Conservation (phyloP, 37 sponge, comb jelly and placozoan species). For the Trichoplax adhaerens region DNA sequence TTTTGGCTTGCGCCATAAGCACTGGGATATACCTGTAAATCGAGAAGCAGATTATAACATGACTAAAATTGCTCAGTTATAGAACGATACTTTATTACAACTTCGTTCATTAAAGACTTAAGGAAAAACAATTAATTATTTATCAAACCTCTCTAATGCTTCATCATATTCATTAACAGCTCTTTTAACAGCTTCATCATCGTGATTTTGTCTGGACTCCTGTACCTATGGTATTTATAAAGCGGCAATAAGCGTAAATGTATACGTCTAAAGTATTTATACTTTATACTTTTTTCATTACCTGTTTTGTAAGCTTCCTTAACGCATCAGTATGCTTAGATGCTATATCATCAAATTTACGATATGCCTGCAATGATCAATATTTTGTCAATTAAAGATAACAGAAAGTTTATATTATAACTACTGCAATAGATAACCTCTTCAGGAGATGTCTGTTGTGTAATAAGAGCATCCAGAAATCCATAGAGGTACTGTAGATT, state of each 20-base stretch:
- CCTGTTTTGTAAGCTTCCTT: conserved; percentile 69
- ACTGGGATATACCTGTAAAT: conserved; percentile 86
- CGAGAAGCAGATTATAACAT: background rate
- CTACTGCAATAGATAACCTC: conserved; percentile 34
- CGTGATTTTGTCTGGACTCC: conserved; percentile 61
- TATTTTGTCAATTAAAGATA: too few relatives aligned
- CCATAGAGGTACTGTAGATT: conserved; percentile 47
- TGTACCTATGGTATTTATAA: conserved; percentile 33
- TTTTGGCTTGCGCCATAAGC: conserved; percentile 95
- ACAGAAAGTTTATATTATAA: background rate
- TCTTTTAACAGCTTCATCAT: conserved; percentile 80
- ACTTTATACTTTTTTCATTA: background rate
- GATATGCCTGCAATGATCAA: conserved; percentile 46
- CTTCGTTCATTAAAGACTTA: background rate
- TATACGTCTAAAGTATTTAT: too few relatives aligned
- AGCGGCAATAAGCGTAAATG: background rate
- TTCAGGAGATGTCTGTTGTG: conserved; percentile 75
- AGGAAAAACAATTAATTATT: background rate
- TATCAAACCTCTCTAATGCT: conserved; percentile 61
- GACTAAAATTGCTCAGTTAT: background rate
- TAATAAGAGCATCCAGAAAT: conserved; percentile 76
- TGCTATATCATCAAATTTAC: conserved; percentile 77
- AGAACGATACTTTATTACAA: background rate
- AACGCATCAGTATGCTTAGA: conserved; percentile 68
- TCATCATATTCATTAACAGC: conserved; percentile 90